Percentiles rank a stretch among this genome's conserved stretches.
phyloP scores from a whole-genome alignment of 2,888 invertebrate genomes.

The Stramonita haemastoma region DNA sequence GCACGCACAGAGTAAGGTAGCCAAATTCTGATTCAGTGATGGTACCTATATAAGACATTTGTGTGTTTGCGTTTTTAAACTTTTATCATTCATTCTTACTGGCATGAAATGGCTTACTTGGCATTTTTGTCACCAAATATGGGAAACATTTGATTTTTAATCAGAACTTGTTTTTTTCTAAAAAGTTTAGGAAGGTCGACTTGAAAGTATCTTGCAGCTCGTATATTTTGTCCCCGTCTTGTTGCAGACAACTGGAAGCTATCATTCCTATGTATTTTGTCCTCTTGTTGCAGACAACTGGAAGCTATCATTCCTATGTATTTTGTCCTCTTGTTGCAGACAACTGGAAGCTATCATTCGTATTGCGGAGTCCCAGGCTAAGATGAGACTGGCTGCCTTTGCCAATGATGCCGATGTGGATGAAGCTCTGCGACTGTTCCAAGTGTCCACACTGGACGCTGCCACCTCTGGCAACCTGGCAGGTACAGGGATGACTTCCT shows the following conservation, averaged over 20 bases:
- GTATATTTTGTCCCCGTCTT: not conserved
- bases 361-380: conserved; percentile 96
- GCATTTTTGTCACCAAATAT: no score
- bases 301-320: conserved; percentile 86
- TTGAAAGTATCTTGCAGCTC: no score
- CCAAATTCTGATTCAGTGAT: no score
- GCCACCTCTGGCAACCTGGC: conserved; percentile 94
- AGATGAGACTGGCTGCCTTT: conserved; percentile 96
- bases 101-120: no score
- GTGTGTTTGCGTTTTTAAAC: no score
- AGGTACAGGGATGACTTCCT: conserved; percentile 79
- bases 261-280: conserved; percentile 78
- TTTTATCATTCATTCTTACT: no score
- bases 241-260: conserved; percentile 90
- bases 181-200: no score
- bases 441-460: conserved; percentile 97
- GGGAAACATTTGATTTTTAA: no score
- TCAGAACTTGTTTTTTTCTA: no score
- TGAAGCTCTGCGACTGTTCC: conserved; percentile 95
- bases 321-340: conserved; percentile 63
- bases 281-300: conserved; percentile 82
- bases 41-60: no score
- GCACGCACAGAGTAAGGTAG: no score
- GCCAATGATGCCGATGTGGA: conserved; percentile 94
- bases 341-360: conserved; percentile 97